Evolutionary conservation across 2,888 invertebrate species (phyloP), one percentile per base, ranked within the genome.

Genomic region (Temnothorax ravouxi): DNA sequence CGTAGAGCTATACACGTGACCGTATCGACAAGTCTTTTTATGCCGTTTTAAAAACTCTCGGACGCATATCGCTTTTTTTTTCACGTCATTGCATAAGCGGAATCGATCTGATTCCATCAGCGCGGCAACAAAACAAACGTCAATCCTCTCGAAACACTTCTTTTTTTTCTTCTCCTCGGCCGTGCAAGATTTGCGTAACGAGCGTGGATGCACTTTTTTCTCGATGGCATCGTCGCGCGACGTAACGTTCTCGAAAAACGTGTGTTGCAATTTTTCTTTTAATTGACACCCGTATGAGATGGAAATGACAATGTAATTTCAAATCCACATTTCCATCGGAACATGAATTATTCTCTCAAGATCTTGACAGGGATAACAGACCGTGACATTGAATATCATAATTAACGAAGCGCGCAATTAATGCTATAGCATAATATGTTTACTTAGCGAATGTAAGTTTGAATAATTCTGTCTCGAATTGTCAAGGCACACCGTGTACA

Each of bases 21-120:
- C 1, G 38, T 50, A 79, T 77, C 76, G 67, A 77, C 62, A 66
- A 84, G 38, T 74, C 71, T 77, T 79, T 79, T 79, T 79, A 79
- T 56, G 79, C 47, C 34, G 38, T 72, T 80, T 71, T 79, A 79
- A 29, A 29, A 29, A 79, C 79, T 34, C 79, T 79, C 47, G 59
- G 59, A 72, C 72, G 79, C 79, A 59, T 72, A 79, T 79, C 79
- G 59, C 74, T 72, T 79, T 79, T 79, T 79, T 72, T 79, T 79
- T 69, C 79, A 61, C 59, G 79, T 79, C 72, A 38, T 72, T 79
- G 72, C 74, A 72, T 79, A 79, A 79, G 79, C 56, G 47, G 34
- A 79, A 79, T 79, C 72, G 72, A 79, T 79, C 72, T 79, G 47
- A 72, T 79, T 47, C 72, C 72, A 79, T 79, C 59, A 79, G 59